phyloP scores from a whole-genome alignment of 2,113 vertebrate species.

The Mormyrus lacerda region DNA sequence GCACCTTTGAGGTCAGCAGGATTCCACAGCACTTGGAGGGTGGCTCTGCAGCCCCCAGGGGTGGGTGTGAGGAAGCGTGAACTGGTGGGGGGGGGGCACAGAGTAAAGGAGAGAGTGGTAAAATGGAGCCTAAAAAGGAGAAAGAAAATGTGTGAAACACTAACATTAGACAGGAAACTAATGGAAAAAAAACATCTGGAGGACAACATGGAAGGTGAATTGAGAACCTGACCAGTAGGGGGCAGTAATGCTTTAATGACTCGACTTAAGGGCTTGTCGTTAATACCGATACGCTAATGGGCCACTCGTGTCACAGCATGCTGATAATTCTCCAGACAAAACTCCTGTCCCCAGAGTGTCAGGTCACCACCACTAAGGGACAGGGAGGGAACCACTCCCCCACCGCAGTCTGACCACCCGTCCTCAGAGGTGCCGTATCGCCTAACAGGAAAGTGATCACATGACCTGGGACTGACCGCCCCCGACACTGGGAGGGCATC shows the following conservation, averaged over 20 bases:
- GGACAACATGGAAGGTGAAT: background rate
- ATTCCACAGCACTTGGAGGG: background rate
- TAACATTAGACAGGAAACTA: background rate
- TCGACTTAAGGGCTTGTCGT: background rate
- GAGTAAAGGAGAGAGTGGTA: background rate
- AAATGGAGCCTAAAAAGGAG: background rate
- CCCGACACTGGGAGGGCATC: background rate
- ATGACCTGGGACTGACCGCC: conserved; percentile 1
- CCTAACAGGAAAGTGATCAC: background rate
- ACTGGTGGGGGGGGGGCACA: background rate
- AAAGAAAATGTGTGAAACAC: background rate
- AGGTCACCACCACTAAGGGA: background rate
- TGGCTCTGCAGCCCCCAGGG: background rate
- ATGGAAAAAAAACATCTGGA: background rate
- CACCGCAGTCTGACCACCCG: background rate
- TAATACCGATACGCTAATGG: background rate
- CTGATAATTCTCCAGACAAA: background rate
- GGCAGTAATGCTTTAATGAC: background rate
- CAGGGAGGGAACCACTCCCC: background rate
- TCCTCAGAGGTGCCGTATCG: background rate
- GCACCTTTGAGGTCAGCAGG: background rate
- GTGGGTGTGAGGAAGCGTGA: background rate
- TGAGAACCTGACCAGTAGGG: background rate
- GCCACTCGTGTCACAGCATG: background rate
- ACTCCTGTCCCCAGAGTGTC: background rate